Conservation (phyloP, 2,797 vertebrate genomes). For the Sebastiscus tertius region DNA sequence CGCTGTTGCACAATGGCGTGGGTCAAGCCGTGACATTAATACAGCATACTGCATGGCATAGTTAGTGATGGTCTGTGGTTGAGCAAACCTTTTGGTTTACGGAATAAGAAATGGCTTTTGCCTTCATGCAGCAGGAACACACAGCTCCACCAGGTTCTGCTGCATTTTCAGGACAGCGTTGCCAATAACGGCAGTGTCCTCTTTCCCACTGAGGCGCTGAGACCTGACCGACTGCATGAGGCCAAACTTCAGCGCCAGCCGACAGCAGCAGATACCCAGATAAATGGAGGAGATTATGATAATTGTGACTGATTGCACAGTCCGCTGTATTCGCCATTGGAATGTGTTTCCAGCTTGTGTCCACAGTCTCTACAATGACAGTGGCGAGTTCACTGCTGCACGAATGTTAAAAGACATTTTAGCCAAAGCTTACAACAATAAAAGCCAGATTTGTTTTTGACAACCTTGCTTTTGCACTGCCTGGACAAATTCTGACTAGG, state of each 20-base stretch:
- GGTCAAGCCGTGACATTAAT: not conserved
- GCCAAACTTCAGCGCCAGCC: not conserved
- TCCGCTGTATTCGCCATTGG: conserved; percentile 8
- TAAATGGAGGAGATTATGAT: conserved; percentile 35
- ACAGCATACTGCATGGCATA: not conserved
- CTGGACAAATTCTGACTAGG: not conserved
- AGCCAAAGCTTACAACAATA: not conserved
- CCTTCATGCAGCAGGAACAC: not conserved
- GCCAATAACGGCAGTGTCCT: conserved; percentile 5
- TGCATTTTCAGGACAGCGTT: not conserved
- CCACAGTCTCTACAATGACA: conserved; percentile 1
- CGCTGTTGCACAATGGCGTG: not conserved
- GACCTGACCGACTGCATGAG: conserved; percentile 17
- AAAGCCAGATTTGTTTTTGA: not conserved
- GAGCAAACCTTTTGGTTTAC: not conserved
- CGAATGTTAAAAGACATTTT: not conserved
- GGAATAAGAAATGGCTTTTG: not conserved
- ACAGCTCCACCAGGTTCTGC: not conserved
- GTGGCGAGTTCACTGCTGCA: not conserved
- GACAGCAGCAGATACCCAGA: conserved; percentile 29
- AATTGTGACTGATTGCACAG: conserved; percentile 34
- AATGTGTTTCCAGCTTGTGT: conserved; percentile 20
- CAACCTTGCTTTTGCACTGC: not conserved
- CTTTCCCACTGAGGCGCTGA: conserved; percentile 9
- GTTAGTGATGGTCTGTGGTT: not conserved